Evolutionary conservation across 2,113 vertebrate species (phyloP).

Genomic region (Cepphus grylle): DNA sequence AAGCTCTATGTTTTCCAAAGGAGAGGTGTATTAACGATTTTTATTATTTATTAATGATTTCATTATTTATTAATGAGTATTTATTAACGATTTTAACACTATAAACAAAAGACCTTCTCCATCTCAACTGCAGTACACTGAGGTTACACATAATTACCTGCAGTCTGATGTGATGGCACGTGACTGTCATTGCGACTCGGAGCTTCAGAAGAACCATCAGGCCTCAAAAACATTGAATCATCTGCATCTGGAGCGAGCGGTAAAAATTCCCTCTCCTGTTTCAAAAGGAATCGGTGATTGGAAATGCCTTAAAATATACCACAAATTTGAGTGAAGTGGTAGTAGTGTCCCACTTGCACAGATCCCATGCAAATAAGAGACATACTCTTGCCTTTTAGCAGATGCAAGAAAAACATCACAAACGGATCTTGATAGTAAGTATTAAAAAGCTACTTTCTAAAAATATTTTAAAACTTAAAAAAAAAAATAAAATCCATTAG

Average conservation of each 20-base stretch:
- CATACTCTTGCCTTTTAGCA: background rate
- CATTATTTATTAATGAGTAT: background rate
- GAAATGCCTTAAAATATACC: background rate
- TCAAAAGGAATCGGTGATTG: background rate
- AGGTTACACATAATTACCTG: constrained; percentile 16
- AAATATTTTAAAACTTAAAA: background rate
- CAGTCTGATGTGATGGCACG: background rate
- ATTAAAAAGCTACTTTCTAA: background rate
- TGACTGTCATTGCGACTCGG: background rate
- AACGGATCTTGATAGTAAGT: background rate
- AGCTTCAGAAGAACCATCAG: background rate
- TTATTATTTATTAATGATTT: background rate
- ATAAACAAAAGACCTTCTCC: too few relatives aligned
- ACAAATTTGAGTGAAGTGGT: background rate
- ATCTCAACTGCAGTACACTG: background rate
- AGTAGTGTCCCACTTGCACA: background rate
- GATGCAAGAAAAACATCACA: background rate
- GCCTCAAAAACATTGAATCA: background rate
- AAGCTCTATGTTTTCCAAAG: background rate
- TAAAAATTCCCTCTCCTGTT: constrained; percentile 46
- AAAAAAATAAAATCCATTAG: background rate
- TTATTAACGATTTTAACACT: background rate
- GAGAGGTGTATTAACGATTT: background rate
- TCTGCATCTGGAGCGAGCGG: background rate
- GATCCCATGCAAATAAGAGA: background rate